Conservation (phyloP, 2,888 invertebrate species). For the Aphrophora alni region DNA sequence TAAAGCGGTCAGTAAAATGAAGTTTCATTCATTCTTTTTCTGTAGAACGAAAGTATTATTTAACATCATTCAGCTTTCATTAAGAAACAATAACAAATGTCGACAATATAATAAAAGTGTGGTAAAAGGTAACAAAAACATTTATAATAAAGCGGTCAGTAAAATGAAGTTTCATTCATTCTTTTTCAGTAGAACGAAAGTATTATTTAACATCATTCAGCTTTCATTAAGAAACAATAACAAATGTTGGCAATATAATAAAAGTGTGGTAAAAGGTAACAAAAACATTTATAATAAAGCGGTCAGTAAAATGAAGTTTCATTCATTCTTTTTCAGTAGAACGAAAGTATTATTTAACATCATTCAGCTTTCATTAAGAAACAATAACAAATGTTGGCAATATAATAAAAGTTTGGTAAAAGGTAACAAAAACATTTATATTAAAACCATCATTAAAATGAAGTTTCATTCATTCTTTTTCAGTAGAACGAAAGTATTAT, state of each 20-base stretch:
- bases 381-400: neutral
- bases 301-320: neutral
- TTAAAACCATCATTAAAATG: neutral
- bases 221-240: neutral
- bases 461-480: neutral
- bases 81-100: neutral
- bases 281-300: neutral
- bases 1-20: neutral
- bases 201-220: conserved; percentile 9
- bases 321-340: neutral
- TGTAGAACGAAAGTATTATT: conserved; percentile 22
- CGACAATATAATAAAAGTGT: neutral
- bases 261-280: no score
- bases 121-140: no score
- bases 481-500: conserved; percentile 21
- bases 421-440: neutral
- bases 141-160: neutral
- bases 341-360: neutral
- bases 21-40: neutral
- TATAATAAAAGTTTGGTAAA: no score
- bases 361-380: neutral
- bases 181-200: conserved; percentile 20
- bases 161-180: conserved; percentile 1
- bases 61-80: conserved; percentile 16
- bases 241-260: no score